Base-by-base conservation (phyloP, 2,113 vertebrate species). In the Coptodon bakossiorum region DNA sequence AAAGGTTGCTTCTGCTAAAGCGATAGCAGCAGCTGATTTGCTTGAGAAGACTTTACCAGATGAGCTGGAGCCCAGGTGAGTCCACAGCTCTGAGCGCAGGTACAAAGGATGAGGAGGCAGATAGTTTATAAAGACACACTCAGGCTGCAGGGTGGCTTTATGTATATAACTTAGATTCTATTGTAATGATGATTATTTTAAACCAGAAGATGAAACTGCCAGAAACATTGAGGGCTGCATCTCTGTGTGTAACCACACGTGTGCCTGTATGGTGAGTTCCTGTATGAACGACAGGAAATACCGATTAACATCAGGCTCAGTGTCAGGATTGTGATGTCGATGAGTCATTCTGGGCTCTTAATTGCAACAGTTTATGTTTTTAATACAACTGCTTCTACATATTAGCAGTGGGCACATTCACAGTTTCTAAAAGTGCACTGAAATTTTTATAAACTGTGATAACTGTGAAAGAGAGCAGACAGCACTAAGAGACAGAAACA, bases 321-420 rank as follows among this genome's bases (percentile, higher is more conserved):
- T 57, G 54, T 59, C 57, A 31, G 57, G 57, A 2, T 59, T 0
- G 24, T 59, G 56, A 31, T 9, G 24, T 17, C 0, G 13, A 29
- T 29, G 56, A 57, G 24, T 27, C 56, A 17, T 57, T 53, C 52
- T 10, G 52, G 52, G 52, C 52, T 53, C 22, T 56, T 59, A 59
- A 31, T 2, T 59, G 5, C 57, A 31, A 5, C 5, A 17, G 57
- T 59, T 59, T 2, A 7, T 56, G 56, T 17, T 59, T n/a, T n/a
- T n/a, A n/a, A n/a, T n/a, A n/a, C n/a, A n/a, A n/a, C n/a, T n/a
- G n/a, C n/a, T n/a, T 59, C 24, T 31, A 5, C 1, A 1, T 9
- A 0, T 0, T 59, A 59, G 27, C 24, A 0, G 1, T 59, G 7
- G 57, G 7, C 14, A 31, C 57, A 31, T 59, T 59, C 3, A 59